Evolutionary conservation across 1,140 invertebrate species (phyloP).

Genomic region (Drosophila equinoxialis): DNA sequence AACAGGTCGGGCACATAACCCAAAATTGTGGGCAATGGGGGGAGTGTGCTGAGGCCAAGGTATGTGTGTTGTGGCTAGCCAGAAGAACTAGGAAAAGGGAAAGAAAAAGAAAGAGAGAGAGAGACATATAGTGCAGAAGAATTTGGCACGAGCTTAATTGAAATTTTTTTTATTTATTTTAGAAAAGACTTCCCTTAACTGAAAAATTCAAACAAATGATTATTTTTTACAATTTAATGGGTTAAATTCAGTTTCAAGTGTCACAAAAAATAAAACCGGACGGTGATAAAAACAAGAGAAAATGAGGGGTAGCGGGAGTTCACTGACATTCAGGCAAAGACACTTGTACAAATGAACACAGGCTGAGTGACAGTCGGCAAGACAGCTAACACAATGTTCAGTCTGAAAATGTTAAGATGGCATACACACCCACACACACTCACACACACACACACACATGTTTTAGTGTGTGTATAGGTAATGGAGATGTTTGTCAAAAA

Average conservation of each 20-base stretch:
- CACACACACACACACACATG: conserved; percentile 54
- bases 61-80: conserved; percentile 31
- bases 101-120: background rate
- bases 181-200: background rate
- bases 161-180: conserved; percentile 21
- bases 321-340: conserved; percentile 59
- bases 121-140: background rate
- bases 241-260: background rate
- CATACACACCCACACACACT: conserved; percentile 36
- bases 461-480: conserved; percentile 56
- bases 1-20: conserved; percentile 46
- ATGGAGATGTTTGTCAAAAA: conserved; percentile 56
- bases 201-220: background rate
- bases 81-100: conserved; percentile 15
- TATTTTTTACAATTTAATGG: conserved; percentile 3
- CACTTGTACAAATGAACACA: conserved; percentile 47
- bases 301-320: conserved; percentile 3
- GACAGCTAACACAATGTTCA: conserved; percentile 78
- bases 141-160: conserved; percentile 30
- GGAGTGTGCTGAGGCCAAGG: conserved; percentile 10
- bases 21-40: conserved; percentile 29
- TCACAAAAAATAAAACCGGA: background rate
- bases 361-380: conserved; percentile 75
- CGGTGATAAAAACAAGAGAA: background rate
- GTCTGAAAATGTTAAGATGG: conserved; percentile 76